phyloP scores from a whole-genome alignment of 2,888 invertebrate genomes.

The Mimachlamys varia region DNA sequence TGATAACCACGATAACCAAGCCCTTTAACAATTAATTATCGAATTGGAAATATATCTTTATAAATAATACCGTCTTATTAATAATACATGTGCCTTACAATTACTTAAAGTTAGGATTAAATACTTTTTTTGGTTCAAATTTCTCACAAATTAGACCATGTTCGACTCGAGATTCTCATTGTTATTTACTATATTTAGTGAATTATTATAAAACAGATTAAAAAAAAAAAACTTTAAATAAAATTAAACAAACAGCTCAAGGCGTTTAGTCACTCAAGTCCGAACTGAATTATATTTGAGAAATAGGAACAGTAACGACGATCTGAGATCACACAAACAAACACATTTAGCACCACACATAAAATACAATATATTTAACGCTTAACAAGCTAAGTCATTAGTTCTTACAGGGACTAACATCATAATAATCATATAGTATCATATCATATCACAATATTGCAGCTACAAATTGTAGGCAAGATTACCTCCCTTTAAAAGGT shows the following conservation, averaged over 20 bases:
- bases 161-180: not conserved
- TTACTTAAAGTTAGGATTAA: not conserved
- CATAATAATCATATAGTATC: not conserved
- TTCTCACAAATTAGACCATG: not conserved
- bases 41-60: too few species aligned
- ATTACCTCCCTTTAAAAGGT: constrained; percentile 23
- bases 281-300: not conserved
- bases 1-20: too few species aligned
- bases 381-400: constrained; percentile 8
- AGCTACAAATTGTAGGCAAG: constrained; percentile 26
- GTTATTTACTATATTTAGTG: not conserved
- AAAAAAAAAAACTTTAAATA: too few species aligned
- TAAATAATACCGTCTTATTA: not conserved
- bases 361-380: constrained; percentile 17
- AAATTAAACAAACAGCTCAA: too few species aligned
- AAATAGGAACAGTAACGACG: not conserved
- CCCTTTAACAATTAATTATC: too few species aligned
- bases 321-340: constrained; percentile 19
- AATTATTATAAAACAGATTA: not conserved
- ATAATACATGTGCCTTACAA: not conserved
- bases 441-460: constrained; percentile 29
- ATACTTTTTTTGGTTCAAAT: not conserved
- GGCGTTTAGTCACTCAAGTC: not conserved
- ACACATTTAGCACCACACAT: constrained; percentile 21
- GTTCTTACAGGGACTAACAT: constrained; percentile 7